Evolutionary conservation across 1,140 invertebrate species (phyloP).

Genomic region (Monochamus saltuarius): DNA sequence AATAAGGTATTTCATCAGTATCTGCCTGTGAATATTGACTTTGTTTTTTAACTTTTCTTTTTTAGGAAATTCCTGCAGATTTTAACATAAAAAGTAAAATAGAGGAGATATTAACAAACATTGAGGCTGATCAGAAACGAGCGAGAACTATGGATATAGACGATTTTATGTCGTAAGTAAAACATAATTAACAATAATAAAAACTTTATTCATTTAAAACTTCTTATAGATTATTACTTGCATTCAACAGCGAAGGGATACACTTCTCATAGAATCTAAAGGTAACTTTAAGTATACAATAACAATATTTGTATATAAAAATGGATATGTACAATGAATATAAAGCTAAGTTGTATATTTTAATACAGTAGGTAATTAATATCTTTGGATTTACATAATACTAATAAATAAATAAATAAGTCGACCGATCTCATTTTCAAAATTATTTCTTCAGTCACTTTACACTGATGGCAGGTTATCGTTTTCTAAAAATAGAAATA

Average conservation of each 20-base stretch:
- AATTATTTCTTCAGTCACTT: too few species aligned
- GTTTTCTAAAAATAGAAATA: too few species aligned
- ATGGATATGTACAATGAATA: conserved; percentile 3
- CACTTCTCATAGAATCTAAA: conserved; percentile 68
- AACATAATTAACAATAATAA: conserved; percentile 18
- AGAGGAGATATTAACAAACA: conserved; percentile 68
- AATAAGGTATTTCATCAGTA: conserved; percentile 68
- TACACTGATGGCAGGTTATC: too few species aligned
- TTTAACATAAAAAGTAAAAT: conserved; percentile 88
- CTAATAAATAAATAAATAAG: too few species aligned
- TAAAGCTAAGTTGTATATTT: not conserved
- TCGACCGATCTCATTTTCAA: too few species aligned
- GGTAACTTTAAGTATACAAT: not conserved
- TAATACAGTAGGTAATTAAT: too few species aligned
- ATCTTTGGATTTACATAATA: too few species aligned
- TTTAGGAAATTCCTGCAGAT: conserved; percentile 73
- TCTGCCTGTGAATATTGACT: not conserved
- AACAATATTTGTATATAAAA: conserved; percentile 7
- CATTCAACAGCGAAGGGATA: conserved; percentile 86
- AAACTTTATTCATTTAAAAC: conserved; percentile 28
- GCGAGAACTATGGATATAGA: conserved; percentile 95
- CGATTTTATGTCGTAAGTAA: conserved; percentile 82
- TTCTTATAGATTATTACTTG: conserved; percentile 72
- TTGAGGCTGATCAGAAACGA: conserved; percentile 73
- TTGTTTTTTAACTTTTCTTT: conserved; percentile 43